These are phyloP conservation scores for Apodemia hepburni DNA, from an alignment of 2,888 invertebrate genomes.

Conservation along the genomic window DNA sequence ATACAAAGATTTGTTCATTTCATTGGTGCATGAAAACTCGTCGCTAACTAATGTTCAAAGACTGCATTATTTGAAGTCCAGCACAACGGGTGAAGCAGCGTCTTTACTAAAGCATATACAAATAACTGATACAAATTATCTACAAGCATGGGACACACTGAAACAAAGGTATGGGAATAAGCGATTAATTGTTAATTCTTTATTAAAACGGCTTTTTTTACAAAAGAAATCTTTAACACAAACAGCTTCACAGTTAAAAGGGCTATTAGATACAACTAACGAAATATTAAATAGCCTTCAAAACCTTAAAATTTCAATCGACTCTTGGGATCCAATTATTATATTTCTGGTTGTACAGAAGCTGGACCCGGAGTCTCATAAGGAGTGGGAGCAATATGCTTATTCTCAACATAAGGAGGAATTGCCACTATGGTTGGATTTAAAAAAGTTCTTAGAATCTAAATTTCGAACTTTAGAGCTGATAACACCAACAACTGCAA, in stretches of 20 bases:
- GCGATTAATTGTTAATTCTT: constrained; percentile 16
- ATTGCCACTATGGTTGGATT: neutral
- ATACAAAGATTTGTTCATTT: constrained; percentile 28
- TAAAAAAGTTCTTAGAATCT: constrained; percentile 31
- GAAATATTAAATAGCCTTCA: constrained; percentile 23
- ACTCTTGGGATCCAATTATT: constrained; percentile 28
- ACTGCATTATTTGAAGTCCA: constrained; percentile 30
- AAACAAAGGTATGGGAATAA: constrained; percentile 23
- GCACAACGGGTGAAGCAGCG: constrained; percentile 29
- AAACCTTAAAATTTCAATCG: constrained; percentile 27
- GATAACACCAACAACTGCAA: constrained; percentile 15
- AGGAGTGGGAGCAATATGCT: neutral
- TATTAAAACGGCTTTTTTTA: constrained; percentile 19
- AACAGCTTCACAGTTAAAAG: neutral
- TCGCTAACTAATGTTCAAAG: constrained; percentile 28
- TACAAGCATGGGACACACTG: constrained; percentile 25
- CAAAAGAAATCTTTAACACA: constrained; percentile 21
- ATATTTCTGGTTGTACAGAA: constrained; percentile 28
- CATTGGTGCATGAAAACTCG: constrained; percentile 26
- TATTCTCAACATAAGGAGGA: neutral
- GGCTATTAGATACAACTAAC: neutral
- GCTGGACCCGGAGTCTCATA: constrained; percentile 11
- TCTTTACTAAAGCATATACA: constrained; percentile 25
- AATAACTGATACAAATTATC: constrained; percentile 27
- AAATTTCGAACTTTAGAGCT: constrained; percentile 36